phyloP scores from a whole-genome alignment of 2,888 invertebrate species.

The Calliphora vomitoria region DNA sequence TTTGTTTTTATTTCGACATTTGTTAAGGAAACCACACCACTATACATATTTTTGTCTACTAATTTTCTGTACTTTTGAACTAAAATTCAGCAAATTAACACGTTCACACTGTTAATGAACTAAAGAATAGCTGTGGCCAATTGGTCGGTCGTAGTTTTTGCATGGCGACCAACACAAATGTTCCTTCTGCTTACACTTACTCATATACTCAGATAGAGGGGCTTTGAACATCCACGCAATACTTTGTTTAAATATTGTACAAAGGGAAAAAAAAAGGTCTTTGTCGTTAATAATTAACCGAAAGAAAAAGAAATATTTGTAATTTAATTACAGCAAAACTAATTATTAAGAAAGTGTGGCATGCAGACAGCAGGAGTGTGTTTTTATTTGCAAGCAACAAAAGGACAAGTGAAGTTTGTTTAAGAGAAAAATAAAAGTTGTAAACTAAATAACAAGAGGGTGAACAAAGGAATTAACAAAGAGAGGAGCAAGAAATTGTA shows the following conservation, averaged over 20 bases:
- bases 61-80: slow-evolving; percentile 21
- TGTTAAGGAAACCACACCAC: neutral
- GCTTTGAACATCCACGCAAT: neutral
- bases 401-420: neutral
- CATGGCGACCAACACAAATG: neutral
- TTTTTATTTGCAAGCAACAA: neutral
- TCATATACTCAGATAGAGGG: neutral
- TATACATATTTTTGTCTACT: neutral
- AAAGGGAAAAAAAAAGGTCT: neutral
- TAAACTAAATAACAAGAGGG: slow-evolving; percentile 8
- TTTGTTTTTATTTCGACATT: neutral
- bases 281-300: slow-evolving; percentile 47
- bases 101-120: slow-evolving; percentile 66
- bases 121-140: slow-evolving; percentile 39
- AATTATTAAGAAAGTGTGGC: slow-evolving; percentile 45
- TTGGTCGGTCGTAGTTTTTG: slow-evolving; percentile 17
- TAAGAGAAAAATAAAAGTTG: neutral
- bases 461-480: neutral
- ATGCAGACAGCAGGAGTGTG: neutral
- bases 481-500: neutral
- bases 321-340: slow-evolving; percentile 53
- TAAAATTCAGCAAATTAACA: slow-evolving; percentile 66
- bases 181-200: neutral
- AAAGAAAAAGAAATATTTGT: slow-evolving; percentile 36
- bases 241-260: neutral